phyloP scores from a whole-genome alignment of 2,113 vertebrate genomes.

The Nycticebus coucang region DNA sequence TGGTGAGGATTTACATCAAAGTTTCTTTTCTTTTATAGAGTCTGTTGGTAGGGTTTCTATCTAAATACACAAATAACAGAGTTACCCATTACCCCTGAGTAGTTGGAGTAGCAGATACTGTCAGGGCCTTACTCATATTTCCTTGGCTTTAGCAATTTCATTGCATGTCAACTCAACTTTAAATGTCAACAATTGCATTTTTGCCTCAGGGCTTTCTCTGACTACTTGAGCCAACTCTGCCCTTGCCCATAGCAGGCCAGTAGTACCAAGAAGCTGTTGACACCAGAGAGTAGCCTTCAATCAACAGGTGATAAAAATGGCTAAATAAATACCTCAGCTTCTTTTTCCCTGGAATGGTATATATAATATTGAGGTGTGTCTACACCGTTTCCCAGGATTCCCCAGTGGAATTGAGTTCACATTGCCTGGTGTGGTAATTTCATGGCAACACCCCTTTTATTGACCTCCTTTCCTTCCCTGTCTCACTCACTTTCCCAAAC shows the following conservation, averaged over 20 bases:
- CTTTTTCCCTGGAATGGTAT: neutral
- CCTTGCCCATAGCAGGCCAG: neutral
- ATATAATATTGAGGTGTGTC: neutral
- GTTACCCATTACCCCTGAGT: neutral
- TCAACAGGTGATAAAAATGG: neutral
- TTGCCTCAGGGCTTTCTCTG: neutral
- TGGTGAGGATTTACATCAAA: neutral
- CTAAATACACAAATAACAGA: neutral
- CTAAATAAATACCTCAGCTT: neutral
- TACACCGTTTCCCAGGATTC: neutral
- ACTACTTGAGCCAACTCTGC: constrained; percentile 1
- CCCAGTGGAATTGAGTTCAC: neutral
- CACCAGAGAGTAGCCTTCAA: neutral
- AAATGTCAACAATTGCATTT: neutral
- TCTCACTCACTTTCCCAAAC: neutral
- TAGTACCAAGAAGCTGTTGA: neutral
- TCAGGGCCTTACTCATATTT: neutral
- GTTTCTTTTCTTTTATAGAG: constrained; percentile 36
- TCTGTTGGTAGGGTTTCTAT: neutral
- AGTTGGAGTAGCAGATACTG: neutral
- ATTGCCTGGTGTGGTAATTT: neutral
- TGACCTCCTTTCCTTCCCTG: constrained; percentile 28
- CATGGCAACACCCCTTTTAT: neutral
- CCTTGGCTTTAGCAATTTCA: constrained; percentile 14
- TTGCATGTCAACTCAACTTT: neutral